phyloP scores from a whole-genome alignment of 1,140 invertebrate species.

The Drosophila persimilis region DNA sequence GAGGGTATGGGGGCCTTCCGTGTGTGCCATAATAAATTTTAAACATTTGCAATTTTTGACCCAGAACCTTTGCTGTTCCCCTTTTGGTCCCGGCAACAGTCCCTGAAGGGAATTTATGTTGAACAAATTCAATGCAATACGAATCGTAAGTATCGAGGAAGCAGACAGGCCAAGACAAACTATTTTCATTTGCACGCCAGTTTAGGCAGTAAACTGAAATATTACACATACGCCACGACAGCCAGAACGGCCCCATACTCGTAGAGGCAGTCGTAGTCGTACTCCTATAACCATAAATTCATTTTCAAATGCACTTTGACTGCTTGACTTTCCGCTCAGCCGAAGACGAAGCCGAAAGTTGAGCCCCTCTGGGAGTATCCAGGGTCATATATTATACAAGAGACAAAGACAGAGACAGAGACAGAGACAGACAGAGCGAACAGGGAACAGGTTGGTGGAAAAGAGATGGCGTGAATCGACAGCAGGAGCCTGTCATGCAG shows the following conservation, averaged over 20 bases:
- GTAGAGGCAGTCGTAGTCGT: too few species aligned
- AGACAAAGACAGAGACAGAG: neutral
- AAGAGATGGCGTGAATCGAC: neutral
- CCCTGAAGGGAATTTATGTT: constrained; percentile 10
- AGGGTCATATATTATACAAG: constrained; percentile 7
- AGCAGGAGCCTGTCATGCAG: constrained; percentile 35
- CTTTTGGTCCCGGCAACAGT: neutral
- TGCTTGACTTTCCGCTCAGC: constrained; percentile 68
- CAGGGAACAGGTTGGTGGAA: neutral
- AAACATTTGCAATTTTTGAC: constrained; percentile 47
- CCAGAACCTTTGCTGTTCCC: constrained; percentile 14
- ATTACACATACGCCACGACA: constrained; percentile 60
- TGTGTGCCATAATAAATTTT: constrained; percentile 38
- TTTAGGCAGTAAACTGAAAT: constrained; percentile 44
- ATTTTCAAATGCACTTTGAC: constrained; percentile 69
- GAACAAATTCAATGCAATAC: constrained; percentile 32
- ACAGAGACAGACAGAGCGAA: neutral
- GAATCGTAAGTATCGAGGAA: too few species aligned
- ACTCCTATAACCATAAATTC: constrained; percentile 44
- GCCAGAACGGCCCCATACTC: constrained; percentile 7
- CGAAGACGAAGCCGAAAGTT: constrained; percentile 36
- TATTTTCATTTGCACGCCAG: constrained; percentile 53
- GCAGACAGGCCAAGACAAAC: constrained; percentile 19
- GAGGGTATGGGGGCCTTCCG: neutral
- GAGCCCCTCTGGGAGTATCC: neutral